These are phyloP conservation scores for Solenodon paradoxus DNA, from an alignment of 2,113 vertebrate species.

Conservation along the genomic window DNA sequence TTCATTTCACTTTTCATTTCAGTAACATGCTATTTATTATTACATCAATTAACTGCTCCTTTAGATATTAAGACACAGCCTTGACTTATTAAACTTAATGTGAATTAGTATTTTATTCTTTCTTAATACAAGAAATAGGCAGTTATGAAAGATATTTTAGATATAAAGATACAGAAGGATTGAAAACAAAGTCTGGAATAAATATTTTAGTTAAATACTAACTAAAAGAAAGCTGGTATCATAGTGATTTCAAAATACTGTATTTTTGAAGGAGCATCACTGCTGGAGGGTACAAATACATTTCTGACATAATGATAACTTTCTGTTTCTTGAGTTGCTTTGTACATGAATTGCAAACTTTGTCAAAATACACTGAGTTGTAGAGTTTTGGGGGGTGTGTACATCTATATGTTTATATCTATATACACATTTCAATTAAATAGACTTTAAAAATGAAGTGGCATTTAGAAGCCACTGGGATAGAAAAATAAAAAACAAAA, in stretches of 20 bases:
- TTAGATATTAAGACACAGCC: background rate
- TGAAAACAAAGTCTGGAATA: background rate
- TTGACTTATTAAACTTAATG: background rate
- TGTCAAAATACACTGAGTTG: background rate
- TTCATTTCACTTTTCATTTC: background rate
- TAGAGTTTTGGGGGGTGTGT: too few relatives aligned
- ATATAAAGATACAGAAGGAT: background rate
- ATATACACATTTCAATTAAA: background rate
- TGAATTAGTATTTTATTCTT: background rate
- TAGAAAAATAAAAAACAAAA: too few relatives aligned
- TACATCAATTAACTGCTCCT: background rate
- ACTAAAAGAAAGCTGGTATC: background rate
- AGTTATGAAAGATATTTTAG: background rate
- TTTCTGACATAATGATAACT: background rate
- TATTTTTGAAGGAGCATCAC: background rate
- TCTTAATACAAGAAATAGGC: background rate
- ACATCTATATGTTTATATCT: too few relatives aligned
- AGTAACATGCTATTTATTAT: background rate
- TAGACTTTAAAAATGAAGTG: background rate
- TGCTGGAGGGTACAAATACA: background rate
- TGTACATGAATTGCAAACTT: background rate
- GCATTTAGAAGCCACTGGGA: background rate
- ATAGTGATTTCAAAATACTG: background rate
- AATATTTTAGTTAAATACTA: background rate
- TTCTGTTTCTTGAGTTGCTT: background rate